A percentile compares a stretch with the other conserved stretches of the same genome.
Evolutionary conservation across 1,140 invertebrate genomes (phyloP).

Genomic region (Drosophila chauvacae): DNA sequence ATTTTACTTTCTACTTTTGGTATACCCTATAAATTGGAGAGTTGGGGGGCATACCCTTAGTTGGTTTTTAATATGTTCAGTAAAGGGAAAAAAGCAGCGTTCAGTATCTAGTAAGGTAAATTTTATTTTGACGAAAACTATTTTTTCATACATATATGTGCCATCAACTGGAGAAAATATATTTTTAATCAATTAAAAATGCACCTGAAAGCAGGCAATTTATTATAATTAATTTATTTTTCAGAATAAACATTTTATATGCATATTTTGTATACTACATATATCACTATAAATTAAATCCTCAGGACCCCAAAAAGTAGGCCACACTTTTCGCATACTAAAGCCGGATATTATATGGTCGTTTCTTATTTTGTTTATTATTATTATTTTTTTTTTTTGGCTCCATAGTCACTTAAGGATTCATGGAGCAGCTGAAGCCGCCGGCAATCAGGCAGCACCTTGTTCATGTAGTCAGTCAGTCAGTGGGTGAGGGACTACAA

Average conservation of each 20-base stretch:
- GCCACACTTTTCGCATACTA: background rate
- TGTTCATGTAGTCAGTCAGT: conserved; percentile 55
- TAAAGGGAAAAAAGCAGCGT: background rate
- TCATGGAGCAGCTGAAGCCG: conserved; percentile 59
- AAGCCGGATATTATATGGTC: background rate
- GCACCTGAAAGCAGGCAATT: background rate
- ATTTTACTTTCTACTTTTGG: conserved; percentile 23
- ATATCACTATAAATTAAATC: too few species aligned
- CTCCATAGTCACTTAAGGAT: conserved; percentile 63
- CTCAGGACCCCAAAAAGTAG: background rate
- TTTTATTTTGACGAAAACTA: background rate
- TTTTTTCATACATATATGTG: background rate
- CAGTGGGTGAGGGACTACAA: conserved; percentile 14
- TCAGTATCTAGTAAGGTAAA: too few species aligned
- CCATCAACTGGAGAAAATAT: background rate
- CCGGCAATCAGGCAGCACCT: conserved; percentile 54
- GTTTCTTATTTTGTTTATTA: background rate
- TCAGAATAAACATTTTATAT: background rate
- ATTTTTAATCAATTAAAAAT: background rate
- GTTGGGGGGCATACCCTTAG: background rate
- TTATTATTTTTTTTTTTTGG: background rate
- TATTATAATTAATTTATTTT: background rate
- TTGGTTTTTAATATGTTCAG: rapidly evolving
- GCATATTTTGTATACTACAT: background rate
- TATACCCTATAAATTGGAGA: background rate